Evolutionary conservation across 64 coral and sea anemone species (phyloP).

Genomic region (Actinia tenebrosa): DNA sequence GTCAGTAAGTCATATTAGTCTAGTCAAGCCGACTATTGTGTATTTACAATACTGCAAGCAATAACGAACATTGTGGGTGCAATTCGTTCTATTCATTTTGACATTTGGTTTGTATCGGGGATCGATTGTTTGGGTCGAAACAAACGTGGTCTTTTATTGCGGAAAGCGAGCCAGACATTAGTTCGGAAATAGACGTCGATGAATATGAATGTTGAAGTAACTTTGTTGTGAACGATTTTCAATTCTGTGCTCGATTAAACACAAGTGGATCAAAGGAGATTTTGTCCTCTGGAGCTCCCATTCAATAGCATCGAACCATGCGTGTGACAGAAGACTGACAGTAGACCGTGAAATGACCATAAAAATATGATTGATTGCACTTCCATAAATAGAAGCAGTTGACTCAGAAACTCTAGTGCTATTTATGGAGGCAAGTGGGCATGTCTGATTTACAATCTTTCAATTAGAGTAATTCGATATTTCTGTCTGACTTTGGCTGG

Average conservation of each 20-base stretch:
- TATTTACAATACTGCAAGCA: not conserved
- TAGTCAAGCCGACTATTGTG: not conserved
- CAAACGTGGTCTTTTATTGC: slow-evolving; percentile 1
- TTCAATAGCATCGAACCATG: not conserved
- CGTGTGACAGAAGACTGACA: slow-evolving; percentile 1
- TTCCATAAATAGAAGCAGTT: not conserved
- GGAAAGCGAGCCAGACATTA: not conserved
- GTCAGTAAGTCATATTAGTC: not conserved
- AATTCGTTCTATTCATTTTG: not conserved
- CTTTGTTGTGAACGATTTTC: not conserved
- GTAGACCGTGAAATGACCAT: not conserved
- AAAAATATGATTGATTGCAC: not conserved
- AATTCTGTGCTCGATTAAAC: not conserved
- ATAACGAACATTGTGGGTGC: not conserved
- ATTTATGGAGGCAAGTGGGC: not conserved
- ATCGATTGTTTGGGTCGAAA: not conserved
- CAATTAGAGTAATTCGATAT: not conserved
- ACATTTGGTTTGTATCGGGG: not conserved
- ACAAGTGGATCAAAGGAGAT: not conserved
- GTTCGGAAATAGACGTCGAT: not conserved
- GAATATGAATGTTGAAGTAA: not conserved
- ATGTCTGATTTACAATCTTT: slow-evolving; percentile 7
- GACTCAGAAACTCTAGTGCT: not conserved
- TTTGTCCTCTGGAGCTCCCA: not conserved
- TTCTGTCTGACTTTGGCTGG: not conserved